Conservation (phyloP, 2,797 vertebrate species). For the Parambassis ranga region DNA sequence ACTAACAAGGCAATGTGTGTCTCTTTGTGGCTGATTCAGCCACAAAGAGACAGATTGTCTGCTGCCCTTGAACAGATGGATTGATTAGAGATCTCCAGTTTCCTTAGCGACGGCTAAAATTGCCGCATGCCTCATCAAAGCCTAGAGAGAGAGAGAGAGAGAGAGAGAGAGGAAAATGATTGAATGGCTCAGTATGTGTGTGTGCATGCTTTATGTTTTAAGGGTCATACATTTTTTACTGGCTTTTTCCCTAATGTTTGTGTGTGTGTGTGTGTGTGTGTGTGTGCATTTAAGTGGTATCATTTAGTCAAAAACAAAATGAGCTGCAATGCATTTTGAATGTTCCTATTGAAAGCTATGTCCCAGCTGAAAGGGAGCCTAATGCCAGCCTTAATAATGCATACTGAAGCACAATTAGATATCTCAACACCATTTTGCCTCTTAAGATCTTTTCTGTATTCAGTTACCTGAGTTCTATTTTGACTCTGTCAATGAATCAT, state of each 20-base stretch:
- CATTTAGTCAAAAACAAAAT: constrained; percentile 51
- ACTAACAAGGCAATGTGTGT: constrained; percentile 42
- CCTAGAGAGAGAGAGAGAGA: constrained; percentile 18
- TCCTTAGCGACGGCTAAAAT: constrained; percentile 75
- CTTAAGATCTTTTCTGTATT: constrained; percentile 61
- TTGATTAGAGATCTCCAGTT: constrained; percentile 76
- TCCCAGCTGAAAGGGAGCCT: constrained; percentile 55
- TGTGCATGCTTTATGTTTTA: neutral
- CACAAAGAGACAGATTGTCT: constrained; percentile 52
- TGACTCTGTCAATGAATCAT: constrained; percentile 47
- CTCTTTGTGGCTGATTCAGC: constrained; percentile 58
- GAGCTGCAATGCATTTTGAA: constrained; percentile 58
- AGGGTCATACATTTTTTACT: neutral
- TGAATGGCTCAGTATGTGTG: neutral
- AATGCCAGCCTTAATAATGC: constrained; percentile 69
- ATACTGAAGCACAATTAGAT: constrained; percentile 68
- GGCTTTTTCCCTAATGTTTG: neutral
- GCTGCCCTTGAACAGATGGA: constrained; percentile 68
- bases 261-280: neutral
- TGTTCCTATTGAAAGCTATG: constrained; percentile 54
- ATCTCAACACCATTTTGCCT: constrained; percentile 60
- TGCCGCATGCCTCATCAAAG: constrained; percentile 71
- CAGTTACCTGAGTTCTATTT: constrained; percentile 57
- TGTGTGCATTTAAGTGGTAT: constrained; percentile 2
- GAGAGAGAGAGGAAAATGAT: constrained; percentile 14